Percentiles rank a stretch among this genome's conserved stretches.
phyloP scores from a whole-genome alignment of 2,113 vertebrate species.

The Monopterus albus region DNA sequence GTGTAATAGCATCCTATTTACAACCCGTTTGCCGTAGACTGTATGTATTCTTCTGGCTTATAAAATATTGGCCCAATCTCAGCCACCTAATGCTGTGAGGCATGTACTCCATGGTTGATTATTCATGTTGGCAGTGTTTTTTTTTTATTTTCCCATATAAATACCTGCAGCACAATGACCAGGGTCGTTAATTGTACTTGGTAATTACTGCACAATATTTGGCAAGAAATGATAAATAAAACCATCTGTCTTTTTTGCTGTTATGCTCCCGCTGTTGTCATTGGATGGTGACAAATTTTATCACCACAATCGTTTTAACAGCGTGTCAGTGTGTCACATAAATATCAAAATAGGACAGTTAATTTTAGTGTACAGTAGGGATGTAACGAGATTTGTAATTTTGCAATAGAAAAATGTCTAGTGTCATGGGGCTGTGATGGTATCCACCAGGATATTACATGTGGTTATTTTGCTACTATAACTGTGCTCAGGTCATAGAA shows the following conservation, averaged over 20 bases:
- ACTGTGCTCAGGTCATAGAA: too few relatives aligned
- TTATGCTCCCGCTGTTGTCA: too few relatives aligned
- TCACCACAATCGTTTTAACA: constrained; percentile 27
- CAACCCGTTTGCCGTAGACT: constrained; percentile 48
- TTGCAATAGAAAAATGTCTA: too few relatives aligned
- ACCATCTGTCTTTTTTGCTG: constrained; percentile 28
- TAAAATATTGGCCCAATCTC: constrained; percentile 42
- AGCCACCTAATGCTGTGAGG: constrained; percentile 21
- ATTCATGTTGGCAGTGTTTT: constrained; percentile 47
- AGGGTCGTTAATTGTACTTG: constrained; percentile 61
- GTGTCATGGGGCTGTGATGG: too few relatives aligned
- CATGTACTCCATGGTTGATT: constrained; percentile 49
- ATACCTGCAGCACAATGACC: constrained; percentile 58
- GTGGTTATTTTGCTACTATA: too few relatives aligned
- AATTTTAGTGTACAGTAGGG: too few relatives aligned
- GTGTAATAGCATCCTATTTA: constrained; percentile 61
- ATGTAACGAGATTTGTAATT: too few relatives aligned
- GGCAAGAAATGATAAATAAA: constrained; percentile 47
- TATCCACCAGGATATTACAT: too few relatives aligned
- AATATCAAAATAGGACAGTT: constrained; percentile 27
- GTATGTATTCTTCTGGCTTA: constrained; percentile 33
- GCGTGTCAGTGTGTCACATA: constrained; percentile 41
- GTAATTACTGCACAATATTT: constrained; percentile 51
- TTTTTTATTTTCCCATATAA: constrained; percentile 50
- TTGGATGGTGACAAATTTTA: constrained; percentile 58